Evolutionary conservation across 92 coral and sea anemone species (phyloP).

Genomic region (Phenganax subtilis): DNA sequence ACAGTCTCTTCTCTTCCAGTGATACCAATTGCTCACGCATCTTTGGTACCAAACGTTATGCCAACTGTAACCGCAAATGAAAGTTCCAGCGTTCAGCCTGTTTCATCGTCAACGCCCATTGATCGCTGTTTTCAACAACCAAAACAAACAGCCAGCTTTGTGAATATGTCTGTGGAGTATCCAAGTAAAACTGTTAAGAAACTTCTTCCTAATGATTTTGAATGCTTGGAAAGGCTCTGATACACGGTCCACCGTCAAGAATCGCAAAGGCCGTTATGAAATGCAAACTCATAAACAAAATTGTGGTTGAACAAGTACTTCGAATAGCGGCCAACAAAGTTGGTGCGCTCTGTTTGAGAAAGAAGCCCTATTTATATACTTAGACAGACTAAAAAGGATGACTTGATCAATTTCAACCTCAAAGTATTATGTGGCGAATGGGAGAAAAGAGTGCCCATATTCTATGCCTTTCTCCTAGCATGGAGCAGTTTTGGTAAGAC

Average conservation of each 20-base stretch:
- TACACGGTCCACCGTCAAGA: constrained; percentile 44
- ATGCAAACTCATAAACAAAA: not conserved
- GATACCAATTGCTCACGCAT: too few species aligned
- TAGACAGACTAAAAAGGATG: constrained; percentile 37
- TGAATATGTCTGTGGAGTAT: too few species aligned
- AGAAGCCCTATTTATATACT: constrained; percentile 51
- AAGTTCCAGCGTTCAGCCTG: too few species aligned
- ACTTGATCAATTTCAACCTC: constrained; percentile 36
- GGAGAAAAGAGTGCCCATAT: constrained; percentile 46
- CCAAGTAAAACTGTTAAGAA: constrained; percentile 43
- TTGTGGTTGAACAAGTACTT: constrained; percentile 49
- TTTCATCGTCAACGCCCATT: too few species aligned
- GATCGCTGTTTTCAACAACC: too few species aligned
- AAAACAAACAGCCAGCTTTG: too few species aligned
- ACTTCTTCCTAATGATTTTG: constrained; percentile 18
- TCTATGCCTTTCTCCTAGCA: constrained; percentile 47
- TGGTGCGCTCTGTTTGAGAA: constrained; percentile 48
- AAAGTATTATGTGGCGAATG: constrained; percentile 48
- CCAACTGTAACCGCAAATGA: too few species aligned
- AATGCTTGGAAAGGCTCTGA: constrained; percentile 45
- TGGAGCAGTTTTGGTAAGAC: not conserved
- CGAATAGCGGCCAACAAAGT: constrained; percentile 41
- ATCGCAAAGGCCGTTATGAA: constrained; percentile 37
- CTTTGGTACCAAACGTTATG: too few species aligned
- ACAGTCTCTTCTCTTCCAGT: too few species aligned